Evolutionary conservation across 1,140 invertebrate species (phyloP).

Genomic region (Yoshiicerus persimilis): DNA sequence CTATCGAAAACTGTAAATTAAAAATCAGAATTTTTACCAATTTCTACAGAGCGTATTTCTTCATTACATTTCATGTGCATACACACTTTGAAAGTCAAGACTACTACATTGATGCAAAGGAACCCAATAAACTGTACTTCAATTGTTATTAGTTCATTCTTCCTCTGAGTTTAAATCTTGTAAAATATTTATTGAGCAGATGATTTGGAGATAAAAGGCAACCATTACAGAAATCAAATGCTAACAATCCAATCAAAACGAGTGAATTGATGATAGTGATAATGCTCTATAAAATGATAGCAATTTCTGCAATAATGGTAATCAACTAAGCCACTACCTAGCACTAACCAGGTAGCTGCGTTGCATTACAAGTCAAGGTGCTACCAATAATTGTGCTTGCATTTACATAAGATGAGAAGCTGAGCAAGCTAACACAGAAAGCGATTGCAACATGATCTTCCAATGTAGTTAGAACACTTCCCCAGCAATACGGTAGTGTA

Average conservation of each 20-base stretch:
- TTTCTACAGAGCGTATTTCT: no score
- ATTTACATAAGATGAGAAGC: background rate
- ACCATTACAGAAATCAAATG: background rate
- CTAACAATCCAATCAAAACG: background rate
- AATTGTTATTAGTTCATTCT: no score
- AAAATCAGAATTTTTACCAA: no score
- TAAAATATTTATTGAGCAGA: background rate
- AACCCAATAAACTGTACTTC: no score
- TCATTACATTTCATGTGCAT: no score
- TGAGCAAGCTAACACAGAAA: background rate
- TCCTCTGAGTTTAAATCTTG: no score
- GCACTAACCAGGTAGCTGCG: background rate
- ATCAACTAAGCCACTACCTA: background rate
- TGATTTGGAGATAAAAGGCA: background rate
- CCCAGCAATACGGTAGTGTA: no score
- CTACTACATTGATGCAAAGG: no score
- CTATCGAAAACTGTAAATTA: no score
- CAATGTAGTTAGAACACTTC: background rate
- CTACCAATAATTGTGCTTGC: background rate
- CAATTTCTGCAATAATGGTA: slow-evolving; percentile 14
- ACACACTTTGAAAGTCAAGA: no score
- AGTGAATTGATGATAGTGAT: slow-evolving; percentile 22
- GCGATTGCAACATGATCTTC: background rate
- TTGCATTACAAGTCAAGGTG: background rate
- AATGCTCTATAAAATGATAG: slow-evolving; percentile 8